phyloP scores from a whole-genome alignment of 2,888 invertebrate genomes.

The Caenorhabditis sinica region DNA sequence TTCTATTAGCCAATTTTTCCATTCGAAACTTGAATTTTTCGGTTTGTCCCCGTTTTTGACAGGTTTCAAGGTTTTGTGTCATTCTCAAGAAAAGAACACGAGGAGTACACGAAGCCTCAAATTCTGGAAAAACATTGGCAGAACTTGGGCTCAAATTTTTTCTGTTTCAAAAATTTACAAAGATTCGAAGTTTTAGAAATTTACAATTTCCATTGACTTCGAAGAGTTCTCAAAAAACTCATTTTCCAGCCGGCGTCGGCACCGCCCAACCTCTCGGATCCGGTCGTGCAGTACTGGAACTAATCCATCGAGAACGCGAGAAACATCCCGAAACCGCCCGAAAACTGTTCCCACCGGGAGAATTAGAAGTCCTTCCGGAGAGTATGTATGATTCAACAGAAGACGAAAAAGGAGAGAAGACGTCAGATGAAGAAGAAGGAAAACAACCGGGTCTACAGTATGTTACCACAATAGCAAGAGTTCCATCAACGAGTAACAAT shows the following conservation, averaged over 20 bases:
- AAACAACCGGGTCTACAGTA: constrained; percentile 10
- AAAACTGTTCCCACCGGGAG: constrained; percentile 54
- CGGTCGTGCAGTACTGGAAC: constrained; percentile 69
- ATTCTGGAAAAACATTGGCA: too few species aligned
- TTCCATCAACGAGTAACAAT: constrained; percentile 18
- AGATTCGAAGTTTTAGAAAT: background rate
- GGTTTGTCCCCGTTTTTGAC: too few species aligned
- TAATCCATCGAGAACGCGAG: constrained; percentile 64
- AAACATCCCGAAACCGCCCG: constrained; percentile 41
- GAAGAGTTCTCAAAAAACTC: background rate
- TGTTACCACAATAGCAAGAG: background rate
- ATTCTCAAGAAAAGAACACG: too few species aligned
- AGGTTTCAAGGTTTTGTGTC: too few species aligned
- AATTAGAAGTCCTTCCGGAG: constrained; percentile 67
- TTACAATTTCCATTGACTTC: background rate
- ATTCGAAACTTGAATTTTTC: too few species aligned
- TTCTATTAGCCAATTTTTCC: too few species aligned
- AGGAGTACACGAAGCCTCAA: too few species aligned
- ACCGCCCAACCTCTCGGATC: constrained; percentile 82
- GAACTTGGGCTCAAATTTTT: background rate
- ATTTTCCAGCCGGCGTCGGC: constrained; percentile 70
- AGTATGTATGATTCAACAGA: constrained; percentile 69
- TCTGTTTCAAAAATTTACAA: background rate
- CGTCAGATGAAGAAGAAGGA: constrained; percentile 47
- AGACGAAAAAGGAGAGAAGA: constrained; percentile 66